Base-by-base conservation (phyloP, 92 coral and sea anemone genomes). In the Umimayanthus kanabou region DNA sequence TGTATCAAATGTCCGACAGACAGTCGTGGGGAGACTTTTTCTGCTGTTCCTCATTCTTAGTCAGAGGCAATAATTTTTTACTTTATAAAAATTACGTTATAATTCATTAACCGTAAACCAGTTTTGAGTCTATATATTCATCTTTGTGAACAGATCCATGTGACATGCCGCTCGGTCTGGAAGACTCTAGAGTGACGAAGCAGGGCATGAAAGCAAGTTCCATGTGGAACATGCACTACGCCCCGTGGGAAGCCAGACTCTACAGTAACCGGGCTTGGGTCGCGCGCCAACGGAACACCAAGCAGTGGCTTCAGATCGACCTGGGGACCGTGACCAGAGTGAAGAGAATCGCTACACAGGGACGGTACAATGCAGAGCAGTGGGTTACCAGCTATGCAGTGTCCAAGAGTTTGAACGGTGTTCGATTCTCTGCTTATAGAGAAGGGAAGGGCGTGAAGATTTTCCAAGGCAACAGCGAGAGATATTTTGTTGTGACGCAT, bases 401-500 rank as follows among this genome's bases (percentile, higher is more conserved):
- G 15, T 69, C 78, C 18, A 69, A 45, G 65, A 83, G 78, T 9
- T 16, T 43, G 64, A 83, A 83, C 47, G 87, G 87, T 43, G 42
- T 83, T 55, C 70, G 67, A 40, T 83, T 83, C 66, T 69, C 39
- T 57, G 61, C 87, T 22, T 83, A 83, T 47, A 26, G 65, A 4
- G 87, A 83, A 73, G 87, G 87, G 13, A 83, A 4, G n/a, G 67
- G 87, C 15, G 87, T 69, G 2, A 83, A 67, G 65, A 73, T 83
- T 55, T 83, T 83, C 77, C 87, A 83, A 78, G 87, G 87, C 30
- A 83, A 83, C 64, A 83, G 78, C 73, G 87, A 83, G 67, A 45
- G 87, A 13, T 83, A 83, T 57, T 83, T 83, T 70, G 77, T 70
- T 25, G 87, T 83, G 77, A 83, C 87, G 4, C 87, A 83, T 83